phyloP scores from a whole-genome alignment of 2,888 invertebrate genomes.

The Lathronympha strigana region DNA sequence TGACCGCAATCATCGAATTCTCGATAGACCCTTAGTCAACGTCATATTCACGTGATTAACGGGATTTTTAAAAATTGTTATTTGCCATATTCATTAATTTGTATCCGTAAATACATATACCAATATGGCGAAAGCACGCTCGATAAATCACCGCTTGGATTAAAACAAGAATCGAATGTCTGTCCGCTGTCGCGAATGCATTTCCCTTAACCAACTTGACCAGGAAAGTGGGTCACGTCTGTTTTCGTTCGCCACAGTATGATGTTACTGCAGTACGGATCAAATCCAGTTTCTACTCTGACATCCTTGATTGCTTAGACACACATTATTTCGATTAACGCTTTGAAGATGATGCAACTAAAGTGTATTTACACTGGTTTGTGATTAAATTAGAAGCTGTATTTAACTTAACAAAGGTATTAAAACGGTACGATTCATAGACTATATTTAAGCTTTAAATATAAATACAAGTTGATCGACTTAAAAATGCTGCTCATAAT shows the following conservation, averaged over 20 bases:
- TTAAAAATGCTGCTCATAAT: not conserved
- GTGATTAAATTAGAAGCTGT: not conserved
- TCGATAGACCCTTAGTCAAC: no score
- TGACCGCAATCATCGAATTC: no score
- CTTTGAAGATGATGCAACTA: not conserved
- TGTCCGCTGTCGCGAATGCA: slow-evolving; percentile 57
- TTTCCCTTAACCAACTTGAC: slow-evolving; percentile 70
- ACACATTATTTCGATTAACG: not conserved
- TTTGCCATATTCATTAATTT: not conserved
- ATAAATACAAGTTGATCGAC: no score
- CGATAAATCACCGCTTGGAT: slow-evolving; percentile 31
- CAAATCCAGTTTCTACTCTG: slow-evolving; percentile 9
- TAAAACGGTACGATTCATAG: no score
- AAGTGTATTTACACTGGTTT: not conserved
- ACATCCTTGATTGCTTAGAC: not conserved
- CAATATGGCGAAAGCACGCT: slow-evolving; percentile 20
- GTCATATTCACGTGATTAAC: no score
- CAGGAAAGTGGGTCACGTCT: slow-evolving; percentile 75
- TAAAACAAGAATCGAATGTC: slow-evolving; percentile 49
- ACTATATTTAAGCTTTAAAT: no score
- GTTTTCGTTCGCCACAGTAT: slow-evolving; percentile 57
- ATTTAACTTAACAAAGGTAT: not conserved
- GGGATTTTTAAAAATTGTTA: not conserved
- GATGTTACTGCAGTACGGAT: slow-evolving; percentile 31
- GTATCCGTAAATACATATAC: not conserved